Base-by-base conservation (phyloP, 2,113 vertebrate species). In the Myiozetetes cayanensis region DNA sequence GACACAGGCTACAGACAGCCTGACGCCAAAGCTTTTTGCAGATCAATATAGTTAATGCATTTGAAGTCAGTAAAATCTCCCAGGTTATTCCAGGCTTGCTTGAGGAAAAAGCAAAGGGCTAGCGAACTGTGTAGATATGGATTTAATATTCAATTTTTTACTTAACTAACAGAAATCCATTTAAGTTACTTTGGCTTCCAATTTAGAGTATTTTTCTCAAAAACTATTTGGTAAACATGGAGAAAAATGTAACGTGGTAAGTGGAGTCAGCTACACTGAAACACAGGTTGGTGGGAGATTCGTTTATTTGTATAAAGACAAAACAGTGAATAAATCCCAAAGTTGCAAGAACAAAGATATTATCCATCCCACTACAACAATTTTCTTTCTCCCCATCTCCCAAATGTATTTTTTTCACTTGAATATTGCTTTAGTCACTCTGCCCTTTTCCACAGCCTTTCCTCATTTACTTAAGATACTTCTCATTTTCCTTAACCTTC, bases 31-130 rank as follows among this genome's bases (percentile, higher is more conserved):
- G 92, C 94, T 95, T 89, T 94, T 76, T 88, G 49, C 71, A 93
- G 86, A 97, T 97, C 97, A 96, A 97, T 97, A 91, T 41, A 88
- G 90, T 90, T 94, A 91, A 94, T 94, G 91, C 92, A 87, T 74
- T 59, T 93, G 91, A 96, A 96, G 88, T 58, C 85, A 84, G 86
- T 90, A 88, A 92, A 96, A 84, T 89, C 83, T 94, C 53, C 23
- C 62, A 66, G 66, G 65, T 68, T 81, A 89, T 49, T 90, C 28
- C 49, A 2, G 27, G 11, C 16, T 66, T 95, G 49, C 68, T 76
- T 58, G 41, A 80, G 9, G 66, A 85, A 92, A 90, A 92, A 95
- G 6, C 37, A 62, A 85, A 87, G 90, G 35, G 23, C 41, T 70
- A 56, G 23, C 44, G 8, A 72, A 56, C 44, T 66, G 5, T 61